Percentiles rank a stretch among this genome's conserved stretches.
Evolutionary conservation across 2,888 invertebrate species (phyloP).

Genomic region (Leucania comma): DNA sequence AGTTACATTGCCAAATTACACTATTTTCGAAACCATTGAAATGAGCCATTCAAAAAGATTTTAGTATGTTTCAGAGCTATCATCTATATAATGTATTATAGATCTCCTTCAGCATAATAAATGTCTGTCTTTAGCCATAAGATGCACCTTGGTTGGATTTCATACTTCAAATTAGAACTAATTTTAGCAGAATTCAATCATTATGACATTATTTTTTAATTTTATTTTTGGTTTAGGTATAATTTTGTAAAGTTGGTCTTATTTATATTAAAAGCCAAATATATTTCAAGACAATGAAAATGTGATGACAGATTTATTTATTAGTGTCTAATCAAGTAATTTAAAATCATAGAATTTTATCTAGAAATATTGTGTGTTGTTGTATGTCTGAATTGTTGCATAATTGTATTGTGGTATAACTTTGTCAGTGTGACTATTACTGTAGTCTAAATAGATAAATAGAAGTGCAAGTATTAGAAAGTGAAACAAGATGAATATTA

Average conservation of each 20-base stretch:
- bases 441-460: constrained; percentile 17
- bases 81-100: no score
- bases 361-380: constrained; percentile 20
- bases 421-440: constrained; percentile 12
- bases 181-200: constrained; percentile 32
- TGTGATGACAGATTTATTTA: neutral
- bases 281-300: constrained; percentile 16
- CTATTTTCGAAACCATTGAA: neutral
- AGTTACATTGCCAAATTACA: neutral
- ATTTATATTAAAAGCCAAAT: constrained; percentile 36
- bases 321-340: constrained; percentile 9
- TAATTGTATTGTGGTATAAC: constrained; percentile 30
- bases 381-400: constrained; percentile 4
- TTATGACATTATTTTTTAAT: constrained; percentile 23
- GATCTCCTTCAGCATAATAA: constrained; percentile 6
- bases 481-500: constrained; percentile 4
- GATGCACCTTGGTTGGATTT: neutral
- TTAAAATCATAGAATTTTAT: constrained; percentile 20
- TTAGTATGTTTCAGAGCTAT: neutral
- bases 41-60: neutral
- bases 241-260: constrained; percentile 5
- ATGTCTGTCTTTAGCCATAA: neutral
- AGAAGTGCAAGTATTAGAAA: constrained; percentile 14
- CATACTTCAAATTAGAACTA: constrained; percentile 13
- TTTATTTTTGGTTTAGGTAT: constrained; percentile 15